These are phyloP conservation scores for Mormoops blainvillei DNA, from an alignment of 2,113 vertebrate species.

Conservation along the genomic window DNA sequence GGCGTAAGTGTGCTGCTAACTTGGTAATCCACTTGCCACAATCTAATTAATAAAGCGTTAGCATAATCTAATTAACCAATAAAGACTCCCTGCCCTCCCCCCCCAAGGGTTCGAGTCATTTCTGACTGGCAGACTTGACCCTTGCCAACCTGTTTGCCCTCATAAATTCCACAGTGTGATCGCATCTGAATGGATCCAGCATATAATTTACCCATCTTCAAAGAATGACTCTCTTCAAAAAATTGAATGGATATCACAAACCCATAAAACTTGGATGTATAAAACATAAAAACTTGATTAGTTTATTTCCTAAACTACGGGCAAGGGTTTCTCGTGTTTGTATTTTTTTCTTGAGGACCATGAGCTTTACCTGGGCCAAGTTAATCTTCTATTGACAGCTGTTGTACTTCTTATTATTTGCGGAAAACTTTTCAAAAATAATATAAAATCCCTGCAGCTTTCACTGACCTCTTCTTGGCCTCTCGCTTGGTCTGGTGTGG, in stretches of 20 bases:
- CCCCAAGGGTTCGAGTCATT: background rate
- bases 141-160: background rate
- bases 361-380: background rate
- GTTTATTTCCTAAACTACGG: background rate
- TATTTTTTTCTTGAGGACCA: background rate
- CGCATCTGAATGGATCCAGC: background rate
- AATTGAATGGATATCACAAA: background rate
- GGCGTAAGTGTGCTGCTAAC: background rate
- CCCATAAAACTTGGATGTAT: background rate
- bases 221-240: background rate
- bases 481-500: background rate
- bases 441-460: background rate
- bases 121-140: background rate
- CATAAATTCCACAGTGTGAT: background rate
- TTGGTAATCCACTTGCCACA: background rate
- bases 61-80: background rate
- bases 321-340: background rate
- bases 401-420: background rate
- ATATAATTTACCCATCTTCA: background rate
- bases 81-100: background rate
- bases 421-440: background rate
- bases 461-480: background rate
- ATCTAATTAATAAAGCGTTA: background rate
- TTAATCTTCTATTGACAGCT: background rate
- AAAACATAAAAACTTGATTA: background rate